Base-by-base conservation (phyloP, 2,113 vertebrate species). In the Festucalex cinctus region DNA sequence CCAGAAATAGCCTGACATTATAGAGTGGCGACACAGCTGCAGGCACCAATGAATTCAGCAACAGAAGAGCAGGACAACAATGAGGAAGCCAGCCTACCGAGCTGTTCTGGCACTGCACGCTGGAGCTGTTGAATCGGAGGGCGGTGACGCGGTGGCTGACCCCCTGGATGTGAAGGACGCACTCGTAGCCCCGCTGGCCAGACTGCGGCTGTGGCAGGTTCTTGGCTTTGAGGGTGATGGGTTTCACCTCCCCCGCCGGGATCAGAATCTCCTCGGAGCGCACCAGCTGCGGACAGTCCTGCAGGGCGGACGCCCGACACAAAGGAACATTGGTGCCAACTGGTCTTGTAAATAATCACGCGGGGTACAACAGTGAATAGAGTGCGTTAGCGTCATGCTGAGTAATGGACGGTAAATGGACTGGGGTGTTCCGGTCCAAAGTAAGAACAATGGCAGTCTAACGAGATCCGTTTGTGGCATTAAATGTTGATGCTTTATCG, bases 51-150 rank as follows among this genome's bases (percentile, higher is more conserved):
- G n/a, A n/a, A 16, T 16, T 44, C 37, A n/a, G 16, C 26, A 14
- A 62, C 12, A 62, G 22, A 62, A 14, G 60, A 43, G 60, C 6
- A 41, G 9, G 20, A 7, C 6, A 22, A 41, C 28, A 19, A 2
- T 19, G 6, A 26, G 13, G 1, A 16, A 28, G 2, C 57, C 6
- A 37, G 86, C 94, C 87, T 86, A 99, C 97, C 89, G 97, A 98
- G 83, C 95, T 98, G 90, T 99, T 98, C 91, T 99, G 97, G 89
- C 97, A 98, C 87, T 98, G 97, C 66, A 99, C 96, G 3, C 97
- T 98, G 90, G 97, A 98, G 90, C 96, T 98, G 91, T 99, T 99
- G 93, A 98, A 98, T 81, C 97, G 94, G 60, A 98, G 94, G 37
- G 97, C 97, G 0, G 97, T 97, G 77, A 99, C 96, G 0, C 97